Base-by-base conservation (phyloP, 1,140 invertebrate species). In the Tachypleus tridentatus region DNA sequence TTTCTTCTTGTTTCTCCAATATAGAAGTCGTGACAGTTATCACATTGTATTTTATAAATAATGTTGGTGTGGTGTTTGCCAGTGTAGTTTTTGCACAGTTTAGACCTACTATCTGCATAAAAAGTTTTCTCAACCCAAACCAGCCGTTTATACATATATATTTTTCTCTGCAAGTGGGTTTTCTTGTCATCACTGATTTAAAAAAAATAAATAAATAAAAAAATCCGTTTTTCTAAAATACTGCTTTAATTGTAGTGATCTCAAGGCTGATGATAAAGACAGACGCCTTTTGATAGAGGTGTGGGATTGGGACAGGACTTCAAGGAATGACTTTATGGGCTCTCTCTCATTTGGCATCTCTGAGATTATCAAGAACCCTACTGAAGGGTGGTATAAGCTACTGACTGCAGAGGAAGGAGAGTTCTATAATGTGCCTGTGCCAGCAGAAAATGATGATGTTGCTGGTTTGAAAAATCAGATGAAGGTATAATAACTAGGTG, bases 301-400 rank as follows among this genome's bases (percentile, higher is more conserved):
- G 0, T 99, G 97, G 97, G 97, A 99, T 78, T 99, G 97, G 97
- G 97, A 99, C 80, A 81, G 96, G 62, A 98, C 97, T 50, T 98
- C 95, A 9, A 83, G 96, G 5, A 98, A 99, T 77, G 97, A 99
- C 78, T 99, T 99, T 74, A 99, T 99, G 97, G 97, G 97, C 4
- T 96, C 95, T 0, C 77, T 99, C 5, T 98, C 94, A 0, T 99
- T 99, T 76, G 97, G 96, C 1, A 94, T 98, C 54, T 97, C 93
- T 5, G 96, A 98, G 79, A 83, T 97, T 58, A 87, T 95, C 74
- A 97, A 97, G 75, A 85, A 89, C 3, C 87, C 92, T 0, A 88
- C 88, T 4, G 88, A 91, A 60, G 95, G 95, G 9, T 98, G 97
- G 97, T 99, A 92, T 80, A 98, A 98, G 76, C 82, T 99, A 4